Conservation (phyloP, 2,888 invertebrate species). For the Rhimphoctona megacephalus region DNA sequence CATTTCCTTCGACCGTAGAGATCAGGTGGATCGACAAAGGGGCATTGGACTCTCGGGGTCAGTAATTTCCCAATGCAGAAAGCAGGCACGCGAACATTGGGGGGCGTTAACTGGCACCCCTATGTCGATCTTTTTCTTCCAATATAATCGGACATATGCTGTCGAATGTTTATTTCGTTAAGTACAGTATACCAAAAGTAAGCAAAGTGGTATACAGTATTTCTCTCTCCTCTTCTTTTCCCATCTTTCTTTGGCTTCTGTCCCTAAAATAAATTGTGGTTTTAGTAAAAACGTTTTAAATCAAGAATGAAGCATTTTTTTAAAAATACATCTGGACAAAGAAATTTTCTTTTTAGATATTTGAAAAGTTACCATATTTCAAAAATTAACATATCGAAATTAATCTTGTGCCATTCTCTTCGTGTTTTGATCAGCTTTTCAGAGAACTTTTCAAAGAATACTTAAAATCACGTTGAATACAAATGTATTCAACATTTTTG, state of each 20-base stretch:
- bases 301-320: neutral
- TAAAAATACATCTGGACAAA: too few relatives aligned
- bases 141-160: conserved; percentile 69
- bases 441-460: too few relatives aligned
- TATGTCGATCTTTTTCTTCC: conserved; percentile 37
- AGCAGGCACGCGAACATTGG: conserved; percentile 31
- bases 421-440: too few relatives aligned
- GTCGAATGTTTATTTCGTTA: conserved; percentile 66
- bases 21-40: conserved; percentile 70
- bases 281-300: neutral
- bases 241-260: neutral
- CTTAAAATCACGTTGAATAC: too few relatives aligned
- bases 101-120: conserved; percentile 33
- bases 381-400: neutral
- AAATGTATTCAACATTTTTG: too few relatives aligned
- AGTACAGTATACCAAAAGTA: conserved; percentile 1
- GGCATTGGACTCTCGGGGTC: conserved; percentile 39
- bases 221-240: neutral
- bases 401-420: neutral
- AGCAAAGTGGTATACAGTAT: conserved; percentile 7
- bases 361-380: neutral
- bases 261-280: neutral
- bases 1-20: conserved; percentile 34
- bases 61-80: conserved; percentile 8
- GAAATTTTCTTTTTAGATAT: neutral